Evolutionary conservation across 2,797 vertebrate species (phyloP), one percentile per base, ranked within the genome.

Genomic region (Steatocranus sp.): DNA sequence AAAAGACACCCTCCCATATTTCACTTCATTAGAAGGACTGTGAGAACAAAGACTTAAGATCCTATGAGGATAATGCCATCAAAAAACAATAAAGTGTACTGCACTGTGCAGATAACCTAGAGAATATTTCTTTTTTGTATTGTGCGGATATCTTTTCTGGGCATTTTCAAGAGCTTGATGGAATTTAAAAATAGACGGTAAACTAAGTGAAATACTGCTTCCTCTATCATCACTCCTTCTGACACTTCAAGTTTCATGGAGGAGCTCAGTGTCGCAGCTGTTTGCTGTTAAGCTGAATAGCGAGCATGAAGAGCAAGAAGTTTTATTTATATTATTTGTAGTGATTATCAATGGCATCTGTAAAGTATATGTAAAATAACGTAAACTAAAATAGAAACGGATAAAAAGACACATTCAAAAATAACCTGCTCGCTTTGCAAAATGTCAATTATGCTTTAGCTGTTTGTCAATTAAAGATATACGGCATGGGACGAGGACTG

Each of bases 101-200:
- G 25, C 10, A 48, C 17, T 73, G 25, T 48, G 66, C 66, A 46
- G 11, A 75, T 6, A 74, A 43, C 7, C 38, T 18, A 38, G 70
- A 83, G 89, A 82, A 25, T 82, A 17, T 17, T 53, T 53, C 10
- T 78, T 82, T 32, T 81, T 82, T 75, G 34, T n/a, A 68, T 83
- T 23, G 1, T 50, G 43, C 76, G 86, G 85, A 89, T 48, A 48
- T 20, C 18, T 46, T 58, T 77, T 50, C 48, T 15, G 54, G 50
- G 38, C 34, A 25, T 46, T 54, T 80, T 30, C 20, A 46, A 30
- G 25, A 54, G 53, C 17, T 17, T 56, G 27, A 74, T 53, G 68
- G 68, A 30, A 18, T 51, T 36, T 27, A 38, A 38, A 66, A 14
- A 36, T 23, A 50, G 14, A 11, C 6, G 0, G 14, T 18, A 50